Conservation (phyloP, 2,113 vertebrate genomes). For the Lanius collurio region DNA sequence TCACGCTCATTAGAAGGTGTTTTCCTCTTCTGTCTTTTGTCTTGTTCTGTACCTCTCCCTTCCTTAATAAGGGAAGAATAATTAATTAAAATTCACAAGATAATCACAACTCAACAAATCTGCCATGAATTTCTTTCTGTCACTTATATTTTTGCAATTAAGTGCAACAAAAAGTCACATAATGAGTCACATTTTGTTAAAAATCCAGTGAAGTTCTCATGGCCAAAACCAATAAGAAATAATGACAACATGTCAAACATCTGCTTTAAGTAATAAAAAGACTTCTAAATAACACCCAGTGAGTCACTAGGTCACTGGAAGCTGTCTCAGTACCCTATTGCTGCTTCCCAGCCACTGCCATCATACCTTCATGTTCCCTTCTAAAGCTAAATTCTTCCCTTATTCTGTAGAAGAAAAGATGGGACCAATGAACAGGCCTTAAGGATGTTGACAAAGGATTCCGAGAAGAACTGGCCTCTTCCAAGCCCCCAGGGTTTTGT, state of each 20-base stretch:
- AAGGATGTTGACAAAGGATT: not conserved
- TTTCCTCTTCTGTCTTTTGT: not conserved
- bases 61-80: not conserved
- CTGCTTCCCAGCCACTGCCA: not conserved
- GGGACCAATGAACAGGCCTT: not conserved
- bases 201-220: not conserved
- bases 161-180: not conserved
- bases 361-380: not conserved
- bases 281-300: not conserved
- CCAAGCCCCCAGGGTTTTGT: not conserved
- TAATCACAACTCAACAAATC: not conserved
- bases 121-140: not conserved
- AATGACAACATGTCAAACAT: not conserved
- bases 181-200: not conserved
- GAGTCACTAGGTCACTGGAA: not conserved
- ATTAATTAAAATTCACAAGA: not conserved
- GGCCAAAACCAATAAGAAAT: not conserved
- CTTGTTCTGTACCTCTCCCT: not conserved
- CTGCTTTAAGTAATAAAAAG: not conserved
- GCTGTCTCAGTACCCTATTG: not conserved
- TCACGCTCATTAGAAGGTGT: not conserved
- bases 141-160: not conserved
- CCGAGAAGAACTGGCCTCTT: not conserved
- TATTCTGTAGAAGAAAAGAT: not conserved
- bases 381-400: not conserved